These are phyloP conservation scores for Euzetes globulus DNA, from an alignment of 2,888 invertebrate species.

Conservation along the genomic window DNA sequence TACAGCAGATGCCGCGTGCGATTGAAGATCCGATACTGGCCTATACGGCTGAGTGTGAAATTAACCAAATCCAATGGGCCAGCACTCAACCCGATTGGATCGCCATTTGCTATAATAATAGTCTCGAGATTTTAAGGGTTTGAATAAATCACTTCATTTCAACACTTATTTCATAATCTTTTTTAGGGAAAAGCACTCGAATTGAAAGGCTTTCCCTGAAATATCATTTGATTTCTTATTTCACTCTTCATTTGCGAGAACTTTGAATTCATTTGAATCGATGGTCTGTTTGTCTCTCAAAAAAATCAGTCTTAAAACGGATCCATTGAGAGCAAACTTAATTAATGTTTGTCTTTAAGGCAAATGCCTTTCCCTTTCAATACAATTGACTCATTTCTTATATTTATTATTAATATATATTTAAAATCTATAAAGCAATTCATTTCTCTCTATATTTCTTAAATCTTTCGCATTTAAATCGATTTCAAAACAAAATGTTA, in stretches of 20 bases:
- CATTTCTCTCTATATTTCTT: not conserved
- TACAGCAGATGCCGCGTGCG: constrained; percentile 97
- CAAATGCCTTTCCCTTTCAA: not conserved
- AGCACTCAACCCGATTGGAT: constrained; percentile 99
- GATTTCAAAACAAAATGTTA: not conserved
- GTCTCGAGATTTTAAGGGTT: constrained; percentile 92
- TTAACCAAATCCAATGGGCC: constrained; percentile 99
- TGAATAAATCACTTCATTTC: constrained; percentile 51
- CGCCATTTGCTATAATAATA: constrained; percentile 97
- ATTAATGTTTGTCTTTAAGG: not conserved
- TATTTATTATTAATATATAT: not conserved
- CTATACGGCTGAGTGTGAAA: constrained; percentile 96
- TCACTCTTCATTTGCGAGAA: too few species aligned
- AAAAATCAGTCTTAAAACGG: not conserved
- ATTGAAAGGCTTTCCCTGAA: not conserved
- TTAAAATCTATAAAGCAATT: not conserved
- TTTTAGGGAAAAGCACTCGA: not conserved
- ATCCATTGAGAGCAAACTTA: not conserved
- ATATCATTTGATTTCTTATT: not conserved
- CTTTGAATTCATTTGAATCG: too few species aligned
- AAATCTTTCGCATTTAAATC: not conserved
- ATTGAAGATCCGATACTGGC: constrained; percentile 99
- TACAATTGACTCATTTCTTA: not conserved
- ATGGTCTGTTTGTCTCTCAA: not conserved
- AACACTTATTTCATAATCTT: not conserved